phyloP scores from a whole-genome alignment of 2,797 vertebrate genomes.

The Oryzias sinensis region DNA sequence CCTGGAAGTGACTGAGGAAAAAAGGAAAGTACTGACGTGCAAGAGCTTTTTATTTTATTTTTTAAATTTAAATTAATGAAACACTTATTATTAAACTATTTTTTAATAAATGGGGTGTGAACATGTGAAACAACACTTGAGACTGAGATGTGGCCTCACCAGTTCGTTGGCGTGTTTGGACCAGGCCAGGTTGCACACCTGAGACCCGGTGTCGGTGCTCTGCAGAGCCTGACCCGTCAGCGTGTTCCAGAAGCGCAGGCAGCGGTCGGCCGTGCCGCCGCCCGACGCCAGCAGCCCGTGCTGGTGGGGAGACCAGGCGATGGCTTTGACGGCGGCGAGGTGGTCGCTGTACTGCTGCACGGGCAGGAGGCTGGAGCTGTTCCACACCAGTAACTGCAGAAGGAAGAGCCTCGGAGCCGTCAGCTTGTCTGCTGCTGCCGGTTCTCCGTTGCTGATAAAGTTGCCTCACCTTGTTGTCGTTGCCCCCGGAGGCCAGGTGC shows the following conservation, averaged over 20 bases:
- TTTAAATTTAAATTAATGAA: too few relatives aligned
- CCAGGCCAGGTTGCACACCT: conserved; percentile 87
- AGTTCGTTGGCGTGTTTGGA: conserved; percentile 86
- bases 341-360: conserved; percentile 86
- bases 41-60: too few relatives aligned
- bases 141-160: conserved; percentile 63
- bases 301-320: conserved; percentile 86
- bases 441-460: too few relatives aligned
- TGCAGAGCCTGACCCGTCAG: conserved; percentile 84
- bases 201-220: conserved; percentile 84
- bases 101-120: too few relatives aligned
- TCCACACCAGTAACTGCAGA: conserved; percentile 81
- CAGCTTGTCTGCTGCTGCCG: not conserved
- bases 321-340: conserved; percentile 84
- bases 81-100: too few relatives aligned
- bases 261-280: conserved; percentile 83
- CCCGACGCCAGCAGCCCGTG: conserved; percentile 83
- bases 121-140: too few relatives aligned
- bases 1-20: too few relatives aligned
- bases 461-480: conserved; percentile 81
- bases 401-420: not conserved
- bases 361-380: conserved; percentile 82
- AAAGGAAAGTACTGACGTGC: too few relatives aligned
- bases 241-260: conserved; percentile 86
- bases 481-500: conserved; percentile 84